These are phyloP conservation scores for Microctenopoma stevenorrisi DNA, from an alignment of 2,797 vertebrate genomes.

Conservation along the genomic window DNA sequence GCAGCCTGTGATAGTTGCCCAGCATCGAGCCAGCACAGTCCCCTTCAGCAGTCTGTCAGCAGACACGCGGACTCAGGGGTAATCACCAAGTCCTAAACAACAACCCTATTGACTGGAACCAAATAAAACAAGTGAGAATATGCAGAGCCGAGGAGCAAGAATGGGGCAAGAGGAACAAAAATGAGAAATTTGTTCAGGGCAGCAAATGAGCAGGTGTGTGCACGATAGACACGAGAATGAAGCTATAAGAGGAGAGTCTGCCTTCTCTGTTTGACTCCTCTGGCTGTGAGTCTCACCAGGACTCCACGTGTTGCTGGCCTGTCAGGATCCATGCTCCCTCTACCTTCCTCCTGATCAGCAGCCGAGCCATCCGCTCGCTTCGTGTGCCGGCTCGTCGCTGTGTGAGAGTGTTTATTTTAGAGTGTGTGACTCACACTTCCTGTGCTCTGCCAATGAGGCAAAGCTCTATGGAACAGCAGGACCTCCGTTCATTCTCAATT, in stretches of 20 bases:
- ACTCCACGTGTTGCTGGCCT: conserved; percentile 61
- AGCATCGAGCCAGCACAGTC: conserved; percentile 68
- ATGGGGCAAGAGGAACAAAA: conserved; percentile 8
- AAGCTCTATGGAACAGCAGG: conserved; percentile 79
- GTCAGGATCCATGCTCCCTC: conserved; percentile 53
- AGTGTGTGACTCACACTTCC: conserved; percentile 82
- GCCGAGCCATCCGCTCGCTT: conserved; percentile 61
- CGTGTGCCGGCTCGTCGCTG: conserved; percentile 63
- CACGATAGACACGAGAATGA: neutral
- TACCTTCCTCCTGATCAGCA: conserved; percentile 62
- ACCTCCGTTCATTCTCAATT: conserved; percentile 79
- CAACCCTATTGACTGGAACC: conserved; percentile 63
- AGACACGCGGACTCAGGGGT: conserved; percentile 63
- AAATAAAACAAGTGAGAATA: conserved; percentile 61
- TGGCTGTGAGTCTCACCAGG: conserved; percentile 54
- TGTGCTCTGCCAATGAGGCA: conserved; percentile 75
- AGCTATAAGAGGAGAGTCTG: conserved; percentile 23
- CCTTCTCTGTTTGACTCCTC: conserved; percentile 44
- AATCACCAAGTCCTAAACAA: conserved; percentile 69
- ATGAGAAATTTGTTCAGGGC: neutral
- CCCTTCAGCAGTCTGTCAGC: conserved; percentile 50
- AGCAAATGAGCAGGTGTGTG: conserved; percentile 10
- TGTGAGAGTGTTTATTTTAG: conserved; percentile 79
- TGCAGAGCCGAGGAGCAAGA: conserved; percentile 37
- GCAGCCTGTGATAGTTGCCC: conserved; percentile 60